A percentile compares a stretch with the other conserved stretches of the same genome.
phyloP scores from a whole-genome alignment of 2,797 vertebrate genomes.

The Podarcis siculus region DNA sequence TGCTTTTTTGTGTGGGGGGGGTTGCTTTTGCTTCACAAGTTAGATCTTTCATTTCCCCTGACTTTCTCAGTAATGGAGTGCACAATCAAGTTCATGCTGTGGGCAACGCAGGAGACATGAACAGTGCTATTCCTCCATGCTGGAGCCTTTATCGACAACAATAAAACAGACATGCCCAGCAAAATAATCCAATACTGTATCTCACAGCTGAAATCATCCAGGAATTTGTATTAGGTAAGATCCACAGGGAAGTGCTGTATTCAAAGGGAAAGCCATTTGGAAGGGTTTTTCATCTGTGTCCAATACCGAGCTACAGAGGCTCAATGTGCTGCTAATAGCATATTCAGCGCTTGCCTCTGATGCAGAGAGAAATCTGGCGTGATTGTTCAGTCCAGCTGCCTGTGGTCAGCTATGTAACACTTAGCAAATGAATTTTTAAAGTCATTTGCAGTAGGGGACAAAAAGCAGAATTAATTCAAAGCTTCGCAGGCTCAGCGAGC shows the following conservation, averaged over 20 bases:
- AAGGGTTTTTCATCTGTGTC: constrained; percentile 4
- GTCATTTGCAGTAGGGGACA: constrained; percentile 5
- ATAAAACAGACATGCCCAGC: constrained; percentile 6
- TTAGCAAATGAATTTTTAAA: constrained; percentile 3
- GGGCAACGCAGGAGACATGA: constrained; percentile 9
- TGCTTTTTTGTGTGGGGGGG: not conserved
- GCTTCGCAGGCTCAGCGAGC: not conserved
- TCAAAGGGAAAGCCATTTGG: not conserved
- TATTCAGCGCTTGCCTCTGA: not conserved
- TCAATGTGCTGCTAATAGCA: constrained; percentile 17
- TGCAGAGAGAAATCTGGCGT: constrained; percentile 8
- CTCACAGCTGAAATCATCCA: not conserved
- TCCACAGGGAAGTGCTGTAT: constrained; percentile 14
- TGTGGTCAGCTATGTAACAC: constrained; percentile 12
- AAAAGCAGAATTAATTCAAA: constrained; percentile 15
- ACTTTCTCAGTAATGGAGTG: not conserved
- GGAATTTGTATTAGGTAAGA: not conserved
- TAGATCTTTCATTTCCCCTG: constrained; percentile 10
- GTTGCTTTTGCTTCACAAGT: constrained; percentile 19
- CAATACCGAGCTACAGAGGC: not conserved
- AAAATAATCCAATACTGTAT: not conserved
- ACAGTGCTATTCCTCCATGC: constrained; percentile 1
- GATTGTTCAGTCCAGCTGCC: constrained; percentile 14
- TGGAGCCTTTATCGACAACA: constrained; percentile 9
- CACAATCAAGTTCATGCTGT: constrained; percentile 31